phyloP scores from a whole-genome alignment of 1,140 invertebrate genomes.

The Orchestia grillus region DNA sequence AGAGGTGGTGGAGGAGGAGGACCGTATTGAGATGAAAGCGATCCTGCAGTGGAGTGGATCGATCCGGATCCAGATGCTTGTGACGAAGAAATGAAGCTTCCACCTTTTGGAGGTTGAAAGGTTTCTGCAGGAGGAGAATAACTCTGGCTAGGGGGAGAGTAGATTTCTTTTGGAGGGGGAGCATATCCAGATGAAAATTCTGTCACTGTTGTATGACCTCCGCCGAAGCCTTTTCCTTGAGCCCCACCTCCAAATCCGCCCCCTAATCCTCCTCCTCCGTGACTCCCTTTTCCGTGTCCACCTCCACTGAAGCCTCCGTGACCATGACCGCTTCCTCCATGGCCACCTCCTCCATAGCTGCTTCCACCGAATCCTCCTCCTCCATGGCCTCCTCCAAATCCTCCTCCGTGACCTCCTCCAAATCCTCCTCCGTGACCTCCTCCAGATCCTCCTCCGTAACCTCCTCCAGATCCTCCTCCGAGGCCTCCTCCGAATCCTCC shows the following conservation, averaged over 20 bases:
- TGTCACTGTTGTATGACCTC: background rate
- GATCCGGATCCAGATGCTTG: conserved; percentile 22
- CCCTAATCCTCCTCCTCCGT: background rate
- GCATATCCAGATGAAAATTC: conserved; percentile 42
- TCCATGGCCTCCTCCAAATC: background rate
- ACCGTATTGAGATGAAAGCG: conserved; percentile 22
- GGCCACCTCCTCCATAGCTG: background rate
- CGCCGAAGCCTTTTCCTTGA: conserved; percentile 15
- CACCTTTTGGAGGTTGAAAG: background rate
- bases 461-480: no score
- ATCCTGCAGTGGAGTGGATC: conserved; percentile 8
- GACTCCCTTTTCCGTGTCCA: background rate
- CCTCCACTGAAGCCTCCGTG: background rate
- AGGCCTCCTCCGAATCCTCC: no score
- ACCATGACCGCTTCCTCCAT: background rate
- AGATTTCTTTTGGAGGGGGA: conserved; percentile 17
- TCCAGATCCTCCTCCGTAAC: no score
- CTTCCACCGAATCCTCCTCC: background rate
- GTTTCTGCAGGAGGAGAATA: conserved; percentile 1
- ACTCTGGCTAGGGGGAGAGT: conserved; percentile 13
- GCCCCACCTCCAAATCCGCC: conserved; percentile 14
- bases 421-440: background rate
- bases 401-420: background rate
- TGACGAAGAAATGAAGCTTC: conserved; percentile 18
- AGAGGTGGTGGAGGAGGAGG: conserved; percentile 5